These are phyloP conservation scores for Caradrina kadenii DNA, from an alignment of 2,888 invertebrate genomes.

Conservation along the genomic window DNA sequence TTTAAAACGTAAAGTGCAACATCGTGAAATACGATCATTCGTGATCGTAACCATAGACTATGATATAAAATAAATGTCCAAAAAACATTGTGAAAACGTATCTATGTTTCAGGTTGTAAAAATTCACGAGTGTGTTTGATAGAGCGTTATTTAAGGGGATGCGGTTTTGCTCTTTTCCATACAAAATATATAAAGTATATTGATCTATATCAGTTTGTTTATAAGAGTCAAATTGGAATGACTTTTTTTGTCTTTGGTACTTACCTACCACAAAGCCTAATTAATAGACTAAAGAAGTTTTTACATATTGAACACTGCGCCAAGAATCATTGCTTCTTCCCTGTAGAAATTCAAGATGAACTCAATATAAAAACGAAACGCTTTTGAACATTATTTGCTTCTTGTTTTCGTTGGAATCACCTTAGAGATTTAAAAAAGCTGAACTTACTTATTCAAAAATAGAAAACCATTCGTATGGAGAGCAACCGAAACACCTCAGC, in stretches of 20 bases:
- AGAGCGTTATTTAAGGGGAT: slow-evolving; percentile 69
- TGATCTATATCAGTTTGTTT: no score
- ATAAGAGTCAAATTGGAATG: no score
- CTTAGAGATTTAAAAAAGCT: not conserved
- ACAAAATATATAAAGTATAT: slow-evolving; percentile 6
- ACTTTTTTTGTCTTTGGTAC: no score
- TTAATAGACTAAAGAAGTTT: no score
- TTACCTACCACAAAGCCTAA: no score
- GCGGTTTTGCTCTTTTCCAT: slow-evolving; percentile 9
- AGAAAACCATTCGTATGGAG: slow-evolving; percentile 26
- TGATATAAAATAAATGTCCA: slow-evolving; percentile 73
- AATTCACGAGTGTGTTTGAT: slow-evolving; percentile 69
- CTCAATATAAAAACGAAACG: not conserved
- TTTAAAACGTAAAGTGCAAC: slow-evolving; percentile 70
- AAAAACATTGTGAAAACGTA: slow-evolving; percentile 69
- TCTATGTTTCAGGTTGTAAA: slow-evolving; percentile 68
- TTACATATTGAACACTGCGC: no score
- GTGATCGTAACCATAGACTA: slow-evolving; percentile 65
- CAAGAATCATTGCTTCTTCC: no score
- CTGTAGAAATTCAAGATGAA: no score
- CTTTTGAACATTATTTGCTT: not conserved
- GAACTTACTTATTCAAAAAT: not conserved
- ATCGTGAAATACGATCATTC: slow-evolving; percentile 75
- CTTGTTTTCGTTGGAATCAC: not conserved
- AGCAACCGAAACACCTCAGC: slow-evolving; percentile 6